Base-by-base conservation (phyloP, 1,140 invertebrate genomes). In the Phenacoccus solenopsis region DNA sequence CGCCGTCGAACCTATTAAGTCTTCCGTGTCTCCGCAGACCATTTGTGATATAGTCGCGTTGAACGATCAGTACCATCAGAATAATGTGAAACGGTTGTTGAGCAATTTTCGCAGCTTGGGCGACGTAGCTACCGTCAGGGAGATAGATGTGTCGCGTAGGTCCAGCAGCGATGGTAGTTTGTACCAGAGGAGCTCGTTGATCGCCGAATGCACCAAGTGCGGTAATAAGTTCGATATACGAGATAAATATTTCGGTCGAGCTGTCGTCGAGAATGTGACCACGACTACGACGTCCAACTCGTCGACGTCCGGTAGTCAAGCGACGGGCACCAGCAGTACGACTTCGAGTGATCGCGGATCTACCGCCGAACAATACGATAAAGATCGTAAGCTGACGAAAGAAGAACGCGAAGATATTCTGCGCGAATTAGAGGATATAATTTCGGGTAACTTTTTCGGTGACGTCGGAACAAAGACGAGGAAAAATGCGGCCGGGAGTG, bases 341-440 rank as follows among this genome's bases (percentile, higher is more conserved):
- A 7, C n/a, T 1, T 22, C 56, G 12, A 24, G 1, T 20, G 4
- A n/a, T 3, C 0, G 24, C 22, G 3, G n/a, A 20, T 0, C 49
- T 1, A 2, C 28, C 16, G 2, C 20, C 1, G 67, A 12, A 9
- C 7, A 21, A n/a, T 20, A 27, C 67, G 21, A 70, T 64, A 72
- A 30, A 28, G 49, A 69, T 59, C 38, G 68, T 10, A 76, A 74
- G 49, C 49, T 82, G 67, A 80, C 78, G 13, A 76, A 80, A 64
- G 76, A 79, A 71, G 83, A 85, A 74, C 78, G 80, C 74, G 72
- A 79, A 32, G 78, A 80, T 72, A 79, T 83, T 27, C 74, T 83
- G 1, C 82, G 81, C 74, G 79, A 84, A 73, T 75, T 85, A 13
- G 80, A 83, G 73, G 82, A 84, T 73, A 76, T 77, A 7, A 74